Percentiles rank a stretch among this genome's conserved stretches.
phyloP scores from a whole-genome alignment of 2,797 vertebrate genomes.

The Danio jaintianensis region DNA sequence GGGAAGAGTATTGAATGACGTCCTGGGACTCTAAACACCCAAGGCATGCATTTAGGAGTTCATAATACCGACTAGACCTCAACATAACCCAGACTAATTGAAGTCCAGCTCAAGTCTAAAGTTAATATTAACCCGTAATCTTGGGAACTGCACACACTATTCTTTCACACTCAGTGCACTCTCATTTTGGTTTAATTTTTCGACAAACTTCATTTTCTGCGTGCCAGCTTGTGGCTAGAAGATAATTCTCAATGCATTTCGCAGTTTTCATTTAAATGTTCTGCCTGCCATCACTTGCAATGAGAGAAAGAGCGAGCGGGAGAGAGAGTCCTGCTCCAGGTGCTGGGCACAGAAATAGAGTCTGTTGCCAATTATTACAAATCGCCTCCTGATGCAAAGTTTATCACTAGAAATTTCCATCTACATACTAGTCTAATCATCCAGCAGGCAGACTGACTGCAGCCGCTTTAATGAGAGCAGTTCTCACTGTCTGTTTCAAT shows the following conservation, averaged over 20 bases:
- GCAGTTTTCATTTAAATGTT: conserved; percentile 58
- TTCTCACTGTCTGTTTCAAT: conserved; percentile 41
- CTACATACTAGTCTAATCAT: conserved; percentile 56
- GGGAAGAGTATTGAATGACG: no score
- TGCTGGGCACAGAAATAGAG: conserved; percentile 60
- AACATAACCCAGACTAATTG: neutral
- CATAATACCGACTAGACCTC: no score
- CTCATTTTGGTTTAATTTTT: conserved; percentile 29
- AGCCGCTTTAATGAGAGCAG: conserved; percentile 56
- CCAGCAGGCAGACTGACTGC: conserved; percentile 55
- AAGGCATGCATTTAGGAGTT: no score
- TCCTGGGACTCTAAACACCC: no score
- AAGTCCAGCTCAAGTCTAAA: neutral
- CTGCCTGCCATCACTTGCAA: conserved; percentile 44
- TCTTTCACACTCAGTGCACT: neutral
- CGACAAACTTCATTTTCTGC: conserved; percentile 31
- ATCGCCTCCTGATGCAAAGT: conserved; percentile 58
- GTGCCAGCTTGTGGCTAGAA: conserved; percentile 34
- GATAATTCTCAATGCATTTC: conserved; percentile 53
- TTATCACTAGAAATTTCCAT: conserved; percentile 67
- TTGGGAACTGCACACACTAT: neutral
- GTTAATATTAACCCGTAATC: conserved; percentile 5
- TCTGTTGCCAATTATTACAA: conserved; percentile 65
- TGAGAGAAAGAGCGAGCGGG: conserved; percentile 17
- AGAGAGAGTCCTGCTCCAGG: conserved; percentile 49